Evolutionary conservation across 2,113 vertebrate genomes (phyloP).

Genomic region (Hippocampus mohnikei): DNA sequence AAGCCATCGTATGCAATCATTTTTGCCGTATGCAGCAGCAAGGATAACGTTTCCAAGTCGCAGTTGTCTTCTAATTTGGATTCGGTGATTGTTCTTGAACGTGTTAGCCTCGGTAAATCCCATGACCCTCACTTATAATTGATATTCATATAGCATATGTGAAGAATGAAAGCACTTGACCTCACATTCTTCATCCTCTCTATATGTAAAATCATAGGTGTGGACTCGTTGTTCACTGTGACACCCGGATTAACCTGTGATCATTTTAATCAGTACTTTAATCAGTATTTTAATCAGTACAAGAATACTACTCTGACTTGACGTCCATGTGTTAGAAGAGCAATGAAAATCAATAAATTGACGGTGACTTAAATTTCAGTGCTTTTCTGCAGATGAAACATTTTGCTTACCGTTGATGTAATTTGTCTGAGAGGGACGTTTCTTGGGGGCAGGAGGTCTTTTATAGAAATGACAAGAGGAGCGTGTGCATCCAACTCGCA

Average conservation of each 20-base stretch:
- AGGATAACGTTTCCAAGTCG: neutral
- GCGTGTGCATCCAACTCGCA: slow-evolving; percentile 21
- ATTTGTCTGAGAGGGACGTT: slow-evolving; percentile 33
- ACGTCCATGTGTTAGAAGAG: slow-evolving; percentile 19
- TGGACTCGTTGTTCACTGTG: slow-evolving; percentile 29
- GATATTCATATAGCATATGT: slow-evolving; percentile 38
- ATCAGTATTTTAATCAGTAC: slow-evolving; percentile 48
- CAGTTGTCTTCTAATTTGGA: slow-evolving; percentile 40
- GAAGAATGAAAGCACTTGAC: slow-evolving; percentile 31
- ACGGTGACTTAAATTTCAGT: slow-evolving; percentile 35
- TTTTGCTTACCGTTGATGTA: slow-evolving; percentile 24
- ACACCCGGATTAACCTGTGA: slow-evolving; percentile 29
- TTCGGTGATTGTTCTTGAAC: slow-evolving; percentile 54
- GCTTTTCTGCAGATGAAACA: slow-evolving; percentile 18
- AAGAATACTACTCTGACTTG: slow-evolving; percentile 12
- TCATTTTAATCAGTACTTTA: slow-evolving; percentile 48
- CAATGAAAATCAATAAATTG: slow-evolving; percentile 31
- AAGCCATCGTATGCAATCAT: neutral
- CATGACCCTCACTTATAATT: slow-evolving; percentile 42
- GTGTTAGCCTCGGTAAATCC: slow-evolving; percentile 48
- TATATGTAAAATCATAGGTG: slow-evolving; percentile 33
- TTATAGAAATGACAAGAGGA: slow-evolving; percentile 41
- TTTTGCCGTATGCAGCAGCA: neutral
- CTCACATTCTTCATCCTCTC: slow-evolving; percentile 35
- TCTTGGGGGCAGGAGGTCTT: slow-evolving; percentile 25